Base-by-base conservation (phyloP, 2,888 invertebrate species). In the Apoda limacodes region DNA sequence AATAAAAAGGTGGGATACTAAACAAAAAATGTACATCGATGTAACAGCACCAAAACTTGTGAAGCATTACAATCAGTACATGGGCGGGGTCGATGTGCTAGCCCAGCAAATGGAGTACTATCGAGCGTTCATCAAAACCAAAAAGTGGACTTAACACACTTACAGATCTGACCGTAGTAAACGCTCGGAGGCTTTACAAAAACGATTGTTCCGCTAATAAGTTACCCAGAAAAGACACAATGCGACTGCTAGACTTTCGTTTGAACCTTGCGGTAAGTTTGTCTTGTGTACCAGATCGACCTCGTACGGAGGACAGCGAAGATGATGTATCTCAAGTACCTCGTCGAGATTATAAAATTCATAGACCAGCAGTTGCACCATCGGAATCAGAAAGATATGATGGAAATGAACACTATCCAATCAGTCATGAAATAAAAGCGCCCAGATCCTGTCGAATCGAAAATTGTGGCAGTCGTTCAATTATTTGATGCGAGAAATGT, bases 381-480 rank as follows among this genome's bases (percentile, higher is more conserved):
- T 42, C 45, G 22, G 29, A 35, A 19, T 40, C 36, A 5, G 49
- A 46, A 32, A 35, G 45, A 21, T 42, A 48, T 30, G 50, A 52
- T 17, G 47, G 50, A n/a, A 50, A 45, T 26, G 47, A 51, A 6
- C 43, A 53, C 26, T 34, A 34, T 10, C 52, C 48, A 9, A 13
- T 31, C 14, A 33, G 34, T 35, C 48, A 50, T 32, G 39, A 45
- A 6, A 42, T 52, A 5, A 39, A 39, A 25, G 30, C 39, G 9
- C 45, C 50, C n/a, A 35, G 48, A 15, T 26, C 33, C 11, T 52
- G 50, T 34, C 33, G 48, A 17, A 28, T 43, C 32, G 48, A 50
- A 28, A 13, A 10, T 9, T 48, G 46, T 32, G 25, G 21, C 5
- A 43, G 43, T 28, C 39, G 41, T 3, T 39, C 40, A 11, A 46